Base-by-base conservation (phyloP, 2,113 vertebrate species). In the Lamprologus speciosus region DNA sequence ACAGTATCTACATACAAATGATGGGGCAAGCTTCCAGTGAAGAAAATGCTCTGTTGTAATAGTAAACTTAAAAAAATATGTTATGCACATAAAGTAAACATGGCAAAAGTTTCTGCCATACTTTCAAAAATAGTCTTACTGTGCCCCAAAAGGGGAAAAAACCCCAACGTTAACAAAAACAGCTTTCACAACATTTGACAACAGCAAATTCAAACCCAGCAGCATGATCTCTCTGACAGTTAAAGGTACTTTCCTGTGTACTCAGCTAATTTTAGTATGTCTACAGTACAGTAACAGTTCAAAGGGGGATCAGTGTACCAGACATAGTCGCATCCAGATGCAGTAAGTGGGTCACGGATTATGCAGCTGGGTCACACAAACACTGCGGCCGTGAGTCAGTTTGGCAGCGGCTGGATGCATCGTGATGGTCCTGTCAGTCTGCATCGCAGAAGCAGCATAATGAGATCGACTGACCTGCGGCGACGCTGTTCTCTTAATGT, bases 281-380 rank as follows among this genome's bases (percentile, higher is more conserved):
- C 23, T 63, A 28, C 17, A 81, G 87, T 28, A 45, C 63, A 65
- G 80, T 8, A 8, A 2, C 16, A 23, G 57, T 75, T 88, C 14
- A 9, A 23, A 45, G 23, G 35, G 60, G 84, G 68, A 90, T 89
- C 85, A 81, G 83, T 81, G 21, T 14, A 82, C 35, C 82, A 87
- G 82, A 85, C 85, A 73, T 57, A 84, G 84, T 45, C 79, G 17
- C 84, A 87, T 94, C 93, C 94, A 94, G 91, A 84, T 90, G 91
- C 88, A 51, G 53, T 81, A 94, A 95, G 84, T 94, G 91, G 93
- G 93, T 95, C 93, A 93, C 79, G 85, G 92, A 94, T 94, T 88
- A 90, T 88, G 86, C 87, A 91, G 91, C 85, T 84, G 88, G 91
- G 92, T 92, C 88, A 91, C 68, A 57, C 81, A 89, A 90, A 91